Conservation (phyloP, 2,888 invertebrate species). For the Ectropis crepuscularia region DNA sequence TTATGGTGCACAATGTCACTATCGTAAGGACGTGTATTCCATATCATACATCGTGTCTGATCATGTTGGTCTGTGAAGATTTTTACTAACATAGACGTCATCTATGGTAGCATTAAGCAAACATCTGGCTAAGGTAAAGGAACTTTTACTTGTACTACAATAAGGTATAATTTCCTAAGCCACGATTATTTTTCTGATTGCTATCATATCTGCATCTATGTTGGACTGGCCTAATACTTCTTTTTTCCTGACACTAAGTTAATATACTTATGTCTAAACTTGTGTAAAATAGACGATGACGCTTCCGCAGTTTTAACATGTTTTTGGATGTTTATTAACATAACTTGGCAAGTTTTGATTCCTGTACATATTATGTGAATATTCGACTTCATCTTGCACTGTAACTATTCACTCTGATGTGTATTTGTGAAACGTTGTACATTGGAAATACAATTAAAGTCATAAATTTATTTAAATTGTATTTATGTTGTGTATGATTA, state of each 20-base stretch:
- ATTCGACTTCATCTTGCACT: slow-evolving; percentile 4
- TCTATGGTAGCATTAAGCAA: no score
- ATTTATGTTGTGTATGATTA: no score
- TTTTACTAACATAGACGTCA: no score
- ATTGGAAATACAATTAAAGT: neutral
- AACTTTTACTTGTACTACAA: no score
- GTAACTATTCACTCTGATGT: slow-evolving; percentile 12
- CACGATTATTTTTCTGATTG: no score
- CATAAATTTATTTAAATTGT: no score
- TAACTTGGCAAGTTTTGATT: neutral
- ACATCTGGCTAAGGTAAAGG: no score
- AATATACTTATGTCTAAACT: neutral
- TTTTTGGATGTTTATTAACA: slow-evolving; percentile 17
- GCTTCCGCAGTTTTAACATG: slow-evolving; percentile 12
- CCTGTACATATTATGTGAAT: neutral
- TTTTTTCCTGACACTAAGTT: slow-evolving; percentile 1
- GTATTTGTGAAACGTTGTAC: neutral
- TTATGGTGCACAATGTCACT: neutral
- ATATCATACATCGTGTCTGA: no score
- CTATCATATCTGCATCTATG: no score
- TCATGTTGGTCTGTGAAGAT: no score
- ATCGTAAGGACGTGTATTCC: neutral
- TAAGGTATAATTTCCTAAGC: no score
- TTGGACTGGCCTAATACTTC: neutral
- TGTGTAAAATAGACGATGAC: slow-evolving; percentile 6